Base-by-base conservation (phyloP, 2,888 invertebrate genomes). In the Nomada goodeniana region DNA sequence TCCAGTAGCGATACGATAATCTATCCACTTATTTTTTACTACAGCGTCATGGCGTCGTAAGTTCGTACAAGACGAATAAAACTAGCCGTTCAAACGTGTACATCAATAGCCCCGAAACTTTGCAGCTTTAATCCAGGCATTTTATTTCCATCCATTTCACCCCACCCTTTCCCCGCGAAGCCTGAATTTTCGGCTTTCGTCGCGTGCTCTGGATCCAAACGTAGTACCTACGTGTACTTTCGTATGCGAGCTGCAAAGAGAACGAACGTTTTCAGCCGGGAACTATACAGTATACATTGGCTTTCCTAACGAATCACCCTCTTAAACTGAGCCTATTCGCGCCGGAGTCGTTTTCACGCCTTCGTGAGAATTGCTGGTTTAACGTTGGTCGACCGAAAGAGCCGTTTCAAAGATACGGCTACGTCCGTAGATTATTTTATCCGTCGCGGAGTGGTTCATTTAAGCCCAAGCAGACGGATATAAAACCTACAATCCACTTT, bases 351-450 rank as follows among this genome's bases (percentile, higher is more conserved):
- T 53, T 68, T 76, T 61, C 68, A 55, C 44, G 68, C 69, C 61
- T 68, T 61, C 53, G 61, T 13, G 68, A 63, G 61, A 61, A 69
- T 69, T 23, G 61, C 69, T 53, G 61, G 53, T 76, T 69, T 53
- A 76, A 53, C 68, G 75, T 18, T 18, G 61, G n/a, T 59, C 53
- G 44, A 11, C 26, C 29, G 29, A 47, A n/a, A 23, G 55, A 36
- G 53, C 52, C 52, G 60, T 61, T 55, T 76, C 64, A 55, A 64
- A 63, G 63, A 63, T 64, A 69, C 63, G 61, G 55, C 55, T 57
- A 64, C 47, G 55, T 11, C n/a, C 69, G 20, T 9, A 59, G 59
- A 57, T 87, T 78, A 81, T 83, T 86, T 82, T 79, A 72, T 57
- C 57, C 57, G 57, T 57, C 69, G 44, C 57, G 13, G n/a, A 57